Conservation (phyloP, 2,888 invertebrate species). For the Argyresthia albistria region DNA sequence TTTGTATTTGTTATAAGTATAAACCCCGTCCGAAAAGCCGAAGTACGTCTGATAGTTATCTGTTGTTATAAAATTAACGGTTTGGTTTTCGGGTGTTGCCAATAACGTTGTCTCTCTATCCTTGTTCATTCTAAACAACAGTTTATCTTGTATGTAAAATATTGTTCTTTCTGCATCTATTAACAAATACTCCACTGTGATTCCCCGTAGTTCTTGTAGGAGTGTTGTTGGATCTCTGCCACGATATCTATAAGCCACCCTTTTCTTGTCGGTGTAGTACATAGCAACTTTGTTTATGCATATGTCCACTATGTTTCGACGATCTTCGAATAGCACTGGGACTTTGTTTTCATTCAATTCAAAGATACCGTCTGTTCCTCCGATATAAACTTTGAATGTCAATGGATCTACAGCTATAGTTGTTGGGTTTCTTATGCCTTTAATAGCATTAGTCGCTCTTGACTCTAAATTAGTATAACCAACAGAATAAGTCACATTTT, state of each 20-base stretch:
- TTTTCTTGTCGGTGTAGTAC: slow-evolving; percentile 34
- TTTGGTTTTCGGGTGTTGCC: slow-evolving; percentile 36
- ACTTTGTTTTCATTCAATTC: slow-evolving; percentile 35
- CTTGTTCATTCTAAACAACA: slow-evolving; percentile 38
- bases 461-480: slow-evolving; percentile 38
- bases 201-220: slow-evolving; percentile 31
- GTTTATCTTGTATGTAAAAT: slow-evolving; percentile 34
- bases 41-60: slow-evolving; percentile 33
- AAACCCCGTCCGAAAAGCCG: slow-evolving; percentile 37
- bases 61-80: slow-evolving; percentile 29
- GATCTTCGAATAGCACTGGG: slow-evolving; percentile 28
- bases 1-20: slow-evolving; percentile 51
- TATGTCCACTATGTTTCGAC: no score
- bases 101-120: slow-evolving; percentile 30
- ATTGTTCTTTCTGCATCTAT: slow-evolving; percentile 43
- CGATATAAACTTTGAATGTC: slow-evolving; percentile 41
- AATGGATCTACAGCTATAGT: slow-evolving; percentile 42
- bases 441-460: slow-evolving; percentile 27
- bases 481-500: slow-evolving; percentile 24
- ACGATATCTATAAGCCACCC: slow-evolving; percentile 35
- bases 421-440: slow-evolving; percentile 46
- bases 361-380: slow-evolving; percentile 44
- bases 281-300: slow-evolving; percentile 31
- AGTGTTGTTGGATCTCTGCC: slow-evolving; percentile 27
- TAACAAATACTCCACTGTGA: slow-evolving; percentile 34